These are phyloP conservation scores for Empis stercorea DNA, from an alignment of 2,888 invertebrate species.

Conservation along the genomic window DNA sequence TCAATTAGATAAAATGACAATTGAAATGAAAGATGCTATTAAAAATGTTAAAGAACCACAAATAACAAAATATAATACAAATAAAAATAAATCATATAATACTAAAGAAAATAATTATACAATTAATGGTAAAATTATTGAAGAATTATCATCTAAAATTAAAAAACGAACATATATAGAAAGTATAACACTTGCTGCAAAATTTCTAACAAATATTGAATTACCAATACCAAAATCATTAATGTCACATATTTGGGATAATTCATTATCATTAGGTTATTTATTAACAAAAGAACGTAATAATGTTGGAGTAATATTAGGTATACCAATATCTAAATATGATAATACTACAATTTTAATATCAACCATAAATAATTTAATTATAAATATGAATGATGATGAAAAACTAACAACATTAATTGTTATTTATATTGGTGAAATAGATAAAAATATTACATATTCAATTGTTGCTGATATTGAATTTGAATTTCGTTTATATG, in stretches of 20 bases:
- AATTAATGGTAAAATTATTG: too few species aligned
- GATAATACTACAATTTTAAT: constrained; percentile 78
- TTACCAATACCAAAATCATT: constrained; percentile 73
- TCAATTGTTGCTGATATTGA: constrained; percentile 65
- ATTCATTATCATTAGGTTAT: constrained; percentile 65
- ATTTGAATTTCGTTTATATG: constrained; percentile 57
- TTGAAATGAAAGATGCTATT: constrained; percentile 2
- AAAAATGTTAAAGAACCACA: too few species aligned
- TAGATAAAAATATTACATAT: constrained; percentile 60
- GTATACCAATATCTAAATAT: constrained; percentile 73
- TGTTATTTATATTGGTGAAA: constrained; percentile 79
- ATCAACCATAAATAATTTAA: constrained; percentile 69
- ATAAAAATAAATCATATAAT: constrained; percentile 1
- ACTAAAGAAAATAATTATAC: constrained; percentile 14
- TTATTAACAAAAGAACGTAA: constrained; percentile 58
- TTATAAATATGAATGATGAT: constrained; percentile 60
- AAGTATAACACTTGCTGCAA: constrained; percentile 39
- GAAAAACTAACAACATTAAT: constrained; percentile 66
- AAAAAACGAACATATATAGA: constrained; percentile 35
- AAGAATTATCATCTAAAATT: constrained; percentile 35
- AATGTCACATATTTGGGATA: constrained; percentile 72
- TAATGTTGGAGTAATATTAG: constrained; percentile 72
- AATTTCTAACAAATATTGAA: constrained; percentile 43
- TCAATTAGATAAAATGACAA: constrained; percentile 12
- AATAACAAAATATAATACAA: not conserved